These are phyloP conservation scores for Chalcosyrphus nemorum DNA, from an alignment of 2,888 invertebrate species.

Conservation along the genomic window DNA sequence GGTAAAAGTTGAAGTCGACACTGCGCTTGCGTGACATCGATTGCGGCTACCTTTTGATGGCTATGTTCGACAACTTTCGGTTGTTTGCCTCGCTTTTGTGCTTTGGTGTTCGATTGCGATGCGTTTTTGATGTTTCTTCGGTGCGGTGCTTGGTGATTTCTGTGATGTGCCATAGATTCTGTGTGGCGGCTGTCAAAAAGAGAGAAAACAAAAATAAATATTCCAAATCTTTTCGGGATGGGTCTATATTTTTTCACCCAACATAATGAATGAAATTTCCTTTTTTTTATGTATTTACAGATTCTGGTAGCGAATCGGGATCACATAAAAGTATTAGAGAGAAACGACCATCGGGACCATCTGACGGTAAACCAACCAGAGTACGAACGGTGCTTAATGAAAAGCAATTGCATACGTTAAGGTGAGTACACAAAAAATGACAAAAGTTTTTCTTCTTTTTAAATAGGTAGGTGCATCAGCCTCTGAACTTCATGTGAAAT, in stretches of 20 bases:
- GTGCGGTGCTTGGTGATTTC: conserved; percentile 23
- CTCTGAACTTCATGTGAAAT: too few species aligned
- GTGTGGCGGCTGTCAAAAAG: conserved; percentile 40
- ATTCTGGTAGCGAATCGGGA: conserved; percentile 95
- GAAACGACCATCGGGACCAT: conserved; percentile 82
- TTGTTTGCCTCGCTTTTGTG: conserved; percentile 36
- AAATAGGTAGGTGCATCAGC: neutral
- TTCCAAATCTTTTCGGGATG: neutral
- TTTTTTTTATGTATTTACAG: conserved; percentile 83
- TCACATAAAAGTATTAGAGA: conserved; percentile 91
- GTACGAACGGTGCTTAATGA: conserved; percentile 99
- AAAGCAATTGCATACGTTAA: conserved; percentile 97
- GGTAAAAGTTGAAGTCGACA: conserved; percentile 39
- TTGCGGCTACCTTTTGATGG: conserved; percentile 70
- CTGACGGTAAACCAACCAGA: conserved; percentile 97
- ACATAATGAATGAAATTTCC: conserved; percentile 8
- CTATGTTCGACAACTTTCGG: conserved; percentile 59
- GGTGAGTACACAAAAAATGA: conserved; percentile 82
- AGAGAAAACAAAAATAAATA: neutral
- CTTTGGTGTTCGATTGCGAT: conserved; percentile 41
- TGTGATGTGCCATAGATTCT: conserved; percentile 37
- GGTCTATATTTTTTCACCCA: neutral
- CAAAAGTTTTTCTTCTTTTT: too few species aligned
- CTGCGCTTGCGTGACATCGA: conserved; percentile 64
- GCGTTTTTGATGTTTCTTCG: conserved; percentile 49